Conservation (phyloP, 23 tunicate genomes). For the Corella eumyota region DNA sequence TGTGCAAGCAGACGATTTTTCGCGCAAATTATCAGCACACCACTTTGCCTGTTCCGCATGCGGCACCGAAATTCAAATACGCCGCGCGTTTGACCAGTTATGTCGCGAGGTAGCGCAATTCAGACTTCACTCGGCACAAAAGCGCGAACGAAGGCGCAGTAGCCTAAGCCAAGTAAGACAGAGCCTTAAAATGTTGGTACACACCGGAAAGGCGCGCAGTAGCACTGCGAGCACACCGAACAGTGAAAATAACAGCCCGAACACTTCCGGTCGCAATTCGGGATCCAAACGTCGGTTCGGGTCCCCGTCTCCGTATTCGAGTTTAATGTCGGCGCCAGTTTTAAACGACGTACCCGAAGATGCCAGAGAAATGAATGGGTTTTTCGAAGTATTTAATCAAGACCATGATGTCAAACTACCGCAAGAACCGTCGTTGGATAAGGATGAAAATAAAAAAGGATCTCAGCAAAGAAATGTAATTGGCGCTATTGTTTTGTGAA, state of each 20-base stretch:
- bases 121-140: constrained; percentile 24
- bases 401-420: constrained; percentile 14
- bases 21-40: constrained; percentile 25
- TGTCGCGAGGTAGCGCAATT: constrained; percentile 78
- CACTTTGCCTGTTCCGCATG: constrained; percentile 92
- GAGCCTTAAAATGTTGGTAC: constrained; percentile 68
- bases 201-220: constrained; percentile 51
- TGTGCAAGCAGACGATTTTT: constrained; percentile 36
- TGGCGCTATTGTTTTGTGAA: constrained; percentile 4
- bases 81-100: constrained; percentile 80
- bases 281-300: constrained; percentile 19
- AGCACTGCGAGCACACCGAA: constrained; percentile 13
- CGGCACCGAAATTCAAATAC: constrained; percentile 43
- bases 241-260: constrained; percentile 26
- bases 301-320: constrained; percentile 45
- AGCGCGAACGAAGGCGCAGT: constrained; percentile 58
- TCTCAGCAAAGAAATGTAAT: constrained; percentile 3
- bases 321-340: constrained; percentile 44
- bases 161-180: constrained; percentile 65
- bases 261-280: constrained; percentile 2
- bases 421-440: constrained; percentile 15
- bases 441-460: neutral
- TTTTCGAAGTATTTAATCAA: neutral
- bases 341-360: constrained; percentile 62
- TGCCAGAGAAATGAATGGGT: constrained; percentile 2